Percentiles rank a stretch among this genome's conserved stretches.
Evolutionary conservation across 2,113 vertebrate genomes (phyloP).

Genomic region (Mobula hypostoma): DNA sequence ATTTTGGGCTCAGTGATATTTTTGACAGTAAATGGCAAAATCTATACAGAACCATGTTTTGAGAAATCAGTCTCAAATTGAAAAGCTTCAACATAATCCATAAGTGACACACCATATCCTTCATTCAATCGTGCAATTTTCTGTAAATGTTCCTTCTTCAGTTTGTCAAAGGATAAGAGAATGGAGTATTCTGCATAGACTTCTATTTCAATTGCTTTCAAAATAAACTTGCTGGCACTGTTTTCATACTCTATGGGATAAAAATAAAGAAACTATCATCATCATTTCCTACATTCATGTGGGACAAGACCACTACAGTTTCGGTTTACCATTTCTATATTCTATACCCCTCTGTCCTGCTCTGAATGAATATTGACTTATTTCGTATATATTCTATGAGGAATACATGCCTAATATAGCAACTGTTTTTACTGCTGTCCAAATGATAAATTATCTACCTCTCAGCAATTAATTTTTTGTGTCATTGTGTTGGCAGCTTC

Average conservation of each 20-base stretch:
- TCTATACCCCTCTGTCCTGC: not conserved
- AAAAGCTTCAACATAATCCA: not conserved
- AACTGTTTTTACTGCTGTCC: constrained; percentile 22
- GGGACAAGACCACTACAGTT: not conserved
- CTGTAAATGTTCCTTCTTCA: not conserved
- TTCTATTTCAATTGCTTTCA: not conserved
- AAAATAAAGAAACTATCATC: not conserved
- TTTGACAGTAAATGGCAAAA: not conserved
- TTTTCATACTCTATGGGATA: not conserved
- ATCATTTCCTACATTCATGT: not conserved
- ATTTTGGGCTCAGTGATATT: not conserved
- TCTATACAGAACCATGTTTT: not conserved
- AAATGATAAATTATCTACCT: constrained; percentile 23
- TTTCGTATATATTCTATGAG: not conserved
- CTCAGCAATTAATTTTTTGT: constrained; percentile 24
- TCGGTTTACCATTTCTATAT: not conserved
- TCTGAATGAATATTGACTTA: not conserved
- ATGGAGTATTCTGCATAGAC: not conserved
- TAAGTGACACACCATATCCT: not conserved
- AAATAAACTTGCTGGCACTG: not conserved
- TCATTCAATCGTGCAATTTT: not conserved
- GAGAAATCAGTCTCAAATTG: not conserved
- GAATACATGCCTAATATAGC: constrained; percentile 5
- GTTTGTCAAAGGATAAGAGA: not conserved
- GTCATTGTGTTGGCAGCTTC: constrained; percentile 14